Base-by-base conservation (phyloP, 2,888 invertebrate species). In the Epinotia brunnichana region DNA sequence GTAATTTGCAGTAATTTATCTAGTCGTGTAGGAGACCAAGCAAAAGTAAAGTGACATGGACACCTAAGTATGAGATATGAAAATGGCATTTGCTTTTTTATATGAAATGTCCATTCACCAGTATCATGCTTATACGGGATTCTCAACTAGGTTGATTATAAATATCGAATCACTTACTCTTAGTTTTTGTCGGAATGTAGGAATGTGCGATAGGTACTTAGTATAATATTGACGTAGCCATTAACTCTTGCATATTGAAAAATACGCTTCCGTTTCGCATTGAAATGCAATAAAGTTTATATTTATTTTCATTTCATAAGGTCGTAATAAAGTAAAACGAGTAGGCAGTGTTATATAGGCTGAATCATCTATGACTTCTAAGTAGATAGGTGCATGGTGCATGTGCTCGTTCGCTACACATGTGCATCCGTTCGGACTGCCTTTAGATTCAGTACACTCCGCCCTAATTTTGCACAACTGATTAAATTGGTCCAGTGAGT, bases 401-500 rank as follows among this genome's bases (percentile, higher is more conserved):
- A n/a, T 57, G 17, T 51, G 29, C 3, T 57, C 24, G 7, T 21
- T 17, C 29, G 44, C 44, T 48, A n/a, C 21, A 54, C 29, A 48
- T 48, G 61, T 67, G 71, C 24, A 48, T 62, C 70, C 70, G 64
- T 59, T 57, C 48, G 35, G 39, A 11, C 39, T 57, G 53, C 41
- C 35, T 51, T 48, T 39, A 53, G 41, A 13, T 13, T 61, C 53
- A 66, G 66, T 66, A 63, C 48, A 44, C 35, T 39, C 15, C 17
- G 19, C 57, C 54, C 71, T 39, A 29, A 67, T 68, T 86, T 82
- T 82, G 80, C 80, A 78, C 88, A 89, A 85, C 86, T 88, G 87
- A 82, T 81, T 83, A 88, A 85, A 89, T 85, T 77, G 77, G 79
- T 86, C 83, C 85, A 87, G 86, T 86, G 83, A 68, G 57, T 73